Base-by-base conservation (phyloP, 2,113 vertebrate genomes). In the Nothobranchius kuhntae region DNA sequence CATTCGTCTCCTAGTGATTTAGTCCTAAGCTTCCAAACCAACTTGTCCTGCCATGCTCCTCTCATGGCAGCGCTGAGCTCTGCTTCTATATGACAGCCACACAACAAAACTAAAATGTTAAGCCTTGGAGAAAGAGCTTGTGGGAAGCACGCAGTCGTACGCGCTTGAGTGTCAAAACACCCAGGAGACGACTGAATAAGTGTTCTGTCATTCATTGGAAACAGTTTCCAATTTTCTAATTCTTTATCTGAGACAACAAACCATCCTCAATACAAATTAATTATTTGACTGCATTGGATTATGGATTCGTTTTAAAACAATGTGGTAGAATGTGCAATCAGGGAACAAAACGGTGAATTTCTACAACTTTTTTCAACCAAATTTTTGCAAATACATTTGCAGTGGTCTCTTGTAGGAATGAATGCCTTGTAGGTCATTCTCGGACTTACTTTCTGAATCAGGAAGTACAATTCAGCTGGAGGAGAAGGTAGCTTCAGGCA, bases 21-120 rank as follows among this genome's bases (percentile, higher is more conserved):
- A 91, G 93, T 94, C 94, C 94, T 94, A 92, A 93, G 92, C 94
- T 93, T 88, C 92, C 92, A 88, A 87, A 89, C 90, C 93, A 86
- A 90, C 77, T 71, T 66, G 71, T 82, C 77, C 80, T 87, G 86
- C 85, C 79, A 82, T 77, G 83, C 80, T 84, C 82, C 60, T 70
- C 80, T 70, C 64, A 71, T 71, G 69, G 72, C 61, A 82, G 68
- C 57, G 61, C 12, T 50, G 52, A 63, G 77, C 65, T 61, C 63
- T 60, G 61, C 64, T 64, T 79, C 48, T 53, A 42, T 57, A 57
- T 47, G 73, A 72, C 61, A 61, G 80, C 80, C 68, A 74, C 61
- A 75, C 62, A 59, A 61, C 73, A 82, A 76, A 66, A 62, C 66
- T 51, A 78, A 71, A 70, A 78, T 69, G 81, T 36, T 24, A 61